Percentiles rank a stretch among this genome's conserved stretches.
Evolutionary conservation across 2,888 invertebrate species (phyloP).

Genomic region (Conistra vaccinii): DNA sequence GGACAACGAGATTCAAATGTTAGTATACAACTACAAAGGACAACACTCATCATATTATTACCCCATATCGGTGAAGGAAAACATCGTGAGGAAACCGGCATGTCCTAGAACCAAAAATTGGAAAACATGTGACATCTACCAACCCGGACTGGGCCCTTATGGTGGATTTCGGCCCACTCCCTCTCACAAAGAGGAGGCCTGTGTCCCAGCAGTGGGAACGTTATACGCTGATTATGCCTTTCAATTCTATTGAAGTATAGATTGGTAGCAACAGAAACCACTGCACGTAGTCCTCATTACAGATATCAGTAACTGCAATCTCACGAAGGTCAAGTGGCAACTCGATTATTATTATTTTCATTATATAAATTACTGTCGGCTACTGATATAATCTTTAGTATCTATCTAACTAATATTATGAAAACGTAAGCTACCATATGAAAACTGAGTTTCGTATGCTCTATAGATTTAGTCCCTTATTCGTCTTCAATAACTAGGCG

Average conservation of each 20-base stretch:
- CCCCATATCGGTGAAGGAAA: neutral
- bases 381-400: slow-evolving; percentile 15
- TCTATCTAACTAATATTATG: neutral
- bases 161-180: neutral
- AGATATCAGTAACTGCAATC: slow-evolving; percentile 24
- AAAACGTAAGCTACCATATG: neutral
- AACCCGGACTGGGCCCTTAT: neutral
- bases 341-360: neutral
- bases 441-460: neutral
- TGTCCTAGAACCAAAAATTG: neutral
- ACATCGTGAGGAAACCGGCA: neutral
- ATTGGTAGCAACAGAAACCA: neutral
- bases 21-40: too few relatives aligned
- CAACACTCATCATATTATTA: too few relatives aligned
- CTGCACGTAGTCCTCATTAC: neutral
- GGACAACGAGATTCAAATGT: too few relatives aligned
- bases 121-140: neutral
- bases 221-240: neutral
- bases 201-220: neutral
- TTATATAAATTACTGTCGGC: neutral
- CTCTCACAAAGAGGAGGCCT: neutral
- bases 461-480: neutral
- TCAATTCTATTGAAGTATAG: neutral
- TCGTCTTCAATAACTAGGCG: too few relatives aligned
- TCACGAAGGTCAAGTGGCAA: slow-evolving; percentile 20